Evolutionary conservation across 2,797 vertebrate species (phyloP).

Genomic region (Sebastes kiyomatsui): DNA sequence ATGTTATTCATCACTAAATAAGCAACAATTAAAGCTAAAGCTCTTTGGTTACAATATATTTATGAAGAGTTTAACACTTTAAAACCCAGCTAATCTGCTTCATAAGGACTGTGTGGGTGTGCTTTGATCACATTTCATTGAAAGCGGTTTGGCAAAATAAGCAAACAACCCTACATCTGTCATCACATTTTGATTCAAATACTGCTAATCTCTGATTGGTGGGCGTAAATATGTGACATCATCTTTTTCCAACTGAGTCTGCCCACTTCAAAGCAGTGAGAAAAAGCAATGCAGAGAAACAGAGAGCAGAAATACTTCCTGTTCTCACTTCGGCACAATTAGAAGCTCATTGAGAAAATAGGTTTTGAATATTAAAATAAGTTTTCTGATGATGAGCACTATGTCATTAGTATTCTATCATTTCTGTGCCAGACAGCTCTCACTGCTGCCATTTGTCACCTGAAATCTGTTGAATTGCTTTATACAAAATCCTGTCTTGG

Average conservation of each 20-base stretch:
- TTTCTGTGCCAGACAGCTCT: background rate
- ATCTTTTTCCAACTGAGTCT: background rate
- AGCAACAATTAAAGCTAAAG: background rate
- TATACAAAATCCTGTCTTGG: background rate
- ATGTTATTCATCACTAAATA: background rate
- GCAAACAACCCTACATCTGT: slow-evolving; percentile 14
- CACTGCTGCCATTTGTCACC: background rate
- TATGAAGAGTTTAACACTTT: background rate
- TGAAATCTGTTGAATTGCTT: background rate
- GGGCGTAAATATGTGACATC: background rate
- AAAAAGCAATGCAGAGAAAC: background rate
- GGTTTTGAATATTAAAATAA: background rate
- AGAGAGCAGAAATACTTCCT: background rate
- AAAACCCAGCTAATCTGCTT: background rate
- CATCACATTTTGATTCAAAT: slow-evolving; percentile 21
- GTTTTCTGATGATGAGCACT: background rate
- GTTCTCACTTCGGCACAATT: background rate
- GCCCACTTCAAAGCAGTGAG: background rate
- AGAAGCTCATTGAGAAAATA: background rate
- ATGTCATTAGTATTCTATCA: too few relatives aligned
- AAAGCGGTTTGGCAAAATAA: background rate
- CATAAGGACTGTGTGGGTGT: background rate
- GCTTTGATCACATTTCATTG: background rate
- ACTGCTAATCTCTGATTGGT: background rate
- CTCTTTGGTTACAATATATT: background rate